phyloP scores from a whole-genome alignment of 2,113 vertebrate genomes.

The Ovibos moschatus region DNA sequence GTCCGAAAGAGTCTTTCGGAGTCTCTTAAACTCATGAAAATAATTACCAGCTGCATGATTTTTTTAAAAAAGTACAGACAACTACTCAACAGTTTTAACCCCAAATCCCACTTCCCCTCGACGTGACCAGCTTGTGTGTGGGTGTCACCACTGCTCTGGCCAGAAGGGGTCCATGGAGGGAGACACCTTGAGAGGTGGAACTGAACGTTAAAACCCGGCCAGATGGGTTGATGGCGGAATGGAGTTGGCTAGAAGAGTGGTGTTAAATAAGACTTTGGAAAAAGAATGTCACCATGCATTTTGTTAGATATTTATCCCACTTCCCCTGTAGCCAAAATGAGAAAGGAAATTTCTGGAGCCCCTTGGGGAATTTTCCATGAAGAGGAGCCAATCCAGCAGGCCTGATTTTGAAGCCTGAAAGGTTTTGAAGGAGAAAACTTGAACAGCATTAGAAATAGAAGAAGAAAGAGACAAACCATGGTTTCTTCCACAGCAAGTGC shows the following conservation, averaged over 20 bases:
- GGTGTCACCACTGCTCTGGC: background rate
- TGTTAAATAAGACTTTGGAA: background rate
- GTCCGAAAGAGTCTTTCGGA: fast-evolving
- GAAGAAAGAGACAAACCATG: background rate
- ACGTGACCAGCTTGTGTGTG: background rate
- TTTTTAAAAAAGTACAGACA: background rate
- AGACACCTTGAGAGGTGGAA: background rate
- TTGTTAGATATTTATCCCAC: slow-evolving; percentile 27
- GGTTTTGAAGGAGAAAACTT: background rate
- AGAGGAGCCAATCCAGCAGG: background rate
- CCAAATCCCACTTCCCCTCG: background rate
- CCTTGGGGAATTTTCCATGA: background rate
- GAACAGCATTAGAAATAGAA: background rate
- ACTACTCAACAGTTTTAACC: background rate
- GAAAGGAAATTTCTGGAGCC: background rate
- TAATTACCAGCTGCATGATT: background rate
- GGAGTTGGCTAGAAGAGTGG: background rate
- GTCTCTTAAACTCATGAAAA: background rate
- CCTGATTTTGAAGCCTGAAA: background rate
- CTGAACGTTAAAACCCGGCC: background rate
- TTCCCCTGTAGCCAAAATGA: background rate
- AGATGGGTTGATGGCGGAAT: background rate
- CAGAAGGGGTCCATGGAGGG: background rate
- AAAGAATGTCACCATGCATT: background rate
- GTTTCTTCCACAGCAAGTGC: background rate